Base-by-base conservation (phyloP, 2,797 vertebrate genomes). In the Sebastes diaconus region DNA sequence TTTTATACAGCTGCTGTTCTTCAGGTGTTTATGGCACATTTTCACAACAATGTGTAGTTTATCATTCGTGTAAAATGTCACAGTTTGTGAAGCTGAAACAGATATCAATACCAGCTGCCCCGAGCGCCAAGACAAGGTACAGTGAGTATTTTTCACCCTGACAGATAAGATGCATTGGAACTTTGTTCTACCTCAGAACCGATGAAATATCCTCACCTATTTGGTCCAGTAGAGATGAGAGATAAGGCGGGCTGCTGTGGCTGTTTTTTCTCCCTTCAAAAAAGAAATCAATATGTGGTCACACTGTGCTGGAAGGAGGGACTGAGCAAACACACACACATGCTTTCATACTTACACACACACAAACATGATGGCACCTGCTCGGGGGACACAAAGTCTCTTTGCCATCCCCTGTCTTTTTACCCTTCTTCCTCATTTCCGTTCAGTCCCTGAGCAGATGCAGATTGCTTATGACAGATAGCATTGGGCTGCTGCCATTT, bases 381-480 rank as follows among this genome's bases (percentile, higher is more conserved):
- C 70, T 69, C 54, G 3, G 27, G 66, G 76, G 77, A 88, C 69
- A 73, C 70, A 67, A 34, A 22, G 73, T 76, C 79, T 73, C 27
- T 75, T 50, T 25, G 65, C 75, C 79, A 75, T 83, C 67, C 63
- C 81, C 65, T 76, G 73, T 75, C 60, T 74, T 75, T 73, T 83
- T 42, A 84, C 75, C 72, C 64, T 46, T 50, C 79, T 79, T 77
- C 67, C 81, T 87, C 75, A 82, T 90, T 82, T 87, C 83, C 61
- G 46, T 58, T 88, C 20, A 4, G 64, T 75, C 81, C 74, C 68
- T 73, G 46, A 90, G 81, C 85, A 89, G 87, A 94, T 90, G 88
- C 87, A 92, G 84, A 93, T 92, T 86, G 83, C 77, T 84, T 69
- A 29, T 88, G 92, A 91, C 81, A 83, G 90, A 80, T 79, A 86